phyloP scores from a whole-genome alignment of 37 sponge, comb jelly and placozoan species.

The Chondrosia reniformis region DNA sequence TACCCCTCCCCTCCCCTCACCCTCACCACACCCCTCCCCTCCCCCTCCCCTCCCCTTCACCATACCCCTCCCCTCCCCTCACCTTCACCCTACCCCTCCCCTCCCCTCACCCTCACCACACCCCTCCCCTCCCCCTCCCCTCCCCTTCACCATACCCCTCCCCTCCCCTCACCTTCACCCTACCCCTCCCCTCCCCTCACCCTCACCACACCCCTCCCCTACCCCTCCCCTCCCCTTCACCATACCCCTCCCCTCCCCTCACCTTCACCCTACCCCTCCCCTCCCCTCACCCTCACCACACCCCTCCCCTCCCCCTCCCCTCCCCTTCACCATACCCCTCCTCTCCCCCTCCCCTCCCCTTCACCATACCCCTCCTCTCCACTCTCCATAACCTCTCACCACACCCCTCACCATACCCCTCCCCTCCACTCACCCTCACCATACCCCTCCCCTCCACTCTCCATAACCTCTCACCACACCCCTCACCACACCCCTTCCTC shows the following conservation, averaged over 20 bases:
- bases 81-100: no score
- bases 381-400: no score
- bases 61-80: not conserved
- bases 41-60: constrained; percentile 20
- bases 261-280: not conserved
- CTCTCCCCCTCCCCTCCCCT: not conserved
- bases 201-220: not conserved
- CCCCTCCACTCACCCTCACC: no score
- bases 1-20: not conserved
- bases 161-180: not conserved
- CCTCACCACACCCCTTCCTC: no score
- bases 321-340: not conserved
- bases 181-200: not conserved
- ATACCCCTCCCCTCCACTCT: no score
- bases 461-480: no score
- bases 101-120: no score
- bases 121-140: not conserved
- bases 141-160: not conserved
- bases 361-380: not conserved
- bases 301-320: not conserved
- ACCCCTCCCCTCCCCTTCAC: not conserved
- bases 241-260: not conserved
- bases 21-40: not conserved
- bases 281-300: not conserved
- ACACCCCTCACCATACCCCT: no score